phyloP scores from a whole-genome alignment of 2,888 invertebrate species.

The Harpalus rufipes region DNA sequence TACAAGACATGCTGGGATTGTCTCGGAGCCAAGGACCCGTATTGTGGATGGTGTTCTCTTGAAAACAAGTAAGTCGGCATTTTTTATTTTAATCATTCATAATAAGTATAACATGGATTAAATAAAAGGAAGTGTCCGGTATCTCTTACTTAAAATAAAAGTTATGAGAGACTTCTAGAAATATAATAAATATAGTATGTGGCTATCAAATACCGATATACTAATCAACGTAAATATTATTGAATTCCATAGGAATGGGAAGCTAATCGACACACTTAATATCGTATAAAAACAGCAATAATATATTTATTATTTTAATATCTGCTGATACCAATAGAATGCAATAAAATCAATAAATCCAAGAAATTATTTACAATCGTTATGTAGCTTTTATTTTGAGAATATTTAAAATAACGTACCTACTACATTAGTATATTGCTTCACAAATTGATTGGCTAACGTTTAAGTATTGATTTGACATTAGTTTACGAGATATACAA shows the following conservation, averaged over 20 bases:
- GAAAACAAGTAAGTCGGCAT: conserved; percentile 87
- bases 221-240: too few relatives aligned
- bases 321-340: neutral
- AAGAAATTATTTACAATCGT: neutral
- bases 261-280: neutral
- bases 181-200: too few relatives aligned
- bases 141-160: too few relatives aligned
- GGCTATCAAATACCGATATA: too few relatives aligned
- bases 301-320: neutral
- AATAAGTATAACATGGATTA: neutral
- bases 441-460: conserved; percentile 73
- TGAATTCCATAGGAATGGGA: neutral
- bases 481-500: conserved; percentile 72
- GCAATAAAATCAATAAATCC: neutral
- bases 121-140: too few relatives aligned
- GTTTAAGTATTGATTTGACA: conserved; percentile 72
- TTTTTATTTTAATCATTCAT: neutral
- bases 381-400: neutral
- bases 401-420: neutral
- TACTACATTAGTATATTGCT: conserved; percentile 72
- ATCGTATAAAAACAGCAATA: neutral
- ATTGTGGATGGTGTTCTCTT: conserved; percentile 98
- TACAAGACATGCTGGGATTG: conserved; percentile 95
- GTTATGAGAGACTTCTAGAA: too few relatives aligned
- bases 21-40: conserved; percentile 95